A percentile compares a stretch with the other conserved stretches of the same genome.
phyloP scores from a whole-genome alignment of 2,113 vertebrate genomes.

The Crotalus viridis region DNA sequence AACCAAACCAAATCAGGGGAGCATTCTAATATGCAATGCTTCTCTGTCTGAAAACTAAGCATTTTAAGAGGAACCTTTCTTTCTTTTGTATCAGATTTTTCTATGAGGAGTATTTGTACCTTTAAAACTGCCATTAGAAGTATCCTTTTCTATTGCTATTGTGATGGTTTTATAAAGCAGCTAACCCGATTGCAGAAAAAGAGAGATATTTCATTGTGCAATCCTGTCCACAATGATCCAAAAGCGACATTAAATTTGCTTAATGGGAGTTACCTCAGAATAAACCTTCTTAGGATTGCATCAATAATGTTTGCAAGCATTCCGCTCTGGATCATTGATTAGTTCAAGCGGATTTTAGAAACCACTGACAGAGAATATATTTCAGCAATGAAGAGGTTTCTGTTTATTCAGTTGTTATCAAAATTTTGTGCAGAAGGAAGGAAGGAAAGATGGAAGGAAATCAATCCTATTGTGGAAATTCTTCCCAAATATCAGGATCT shows the following conservation, averaged over 20 bases:
- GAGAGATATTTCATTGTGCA: not conserved
- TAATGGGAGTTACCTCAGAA: not conserved
- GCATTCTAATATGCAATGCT: too few relatives aligned
- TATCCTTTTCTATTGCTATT: not conserved
- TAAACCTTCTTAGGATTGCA: not conserved
- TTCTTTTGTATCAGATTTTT: not conserved
- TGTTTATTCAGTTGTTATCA: constrained; percentile 18
- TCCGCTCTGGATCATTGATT: constrained; percentile 26
- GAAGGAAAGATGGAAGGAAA: not conserved
- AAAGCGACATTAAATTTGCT: not conserved
- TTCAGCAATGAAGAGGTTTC: not conserved
- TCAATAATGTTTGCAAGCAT: constrained; percentile 22
- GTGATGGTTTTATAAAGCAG: not conserved
- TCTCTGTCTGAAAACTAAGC: not conserved
- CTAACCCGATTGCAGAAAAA: not conserved
- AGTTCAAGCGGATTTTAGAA: constrained; percentile 34
- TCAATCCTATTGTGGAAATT: constrained; percentile 51
- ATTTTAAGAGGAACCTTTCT: not conserved
- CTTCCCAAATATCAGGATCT: constrained; percentile 60
- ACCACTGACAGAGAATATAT: constrained; percentile 39
- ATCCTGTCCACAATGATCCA: not conserved
- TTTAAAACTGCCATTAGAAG: not conserved
- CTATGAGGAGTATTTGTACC: too few relatives aligned
- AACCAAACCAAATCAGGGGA: not conserved
- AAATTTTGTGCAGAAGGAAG: constrained; percentile 10